These are phyloP conservation scores for Parthenolecanium corni DNA, from an alignment of 2,888 invertebrate species.

Conservation along the genomic window DNA sequence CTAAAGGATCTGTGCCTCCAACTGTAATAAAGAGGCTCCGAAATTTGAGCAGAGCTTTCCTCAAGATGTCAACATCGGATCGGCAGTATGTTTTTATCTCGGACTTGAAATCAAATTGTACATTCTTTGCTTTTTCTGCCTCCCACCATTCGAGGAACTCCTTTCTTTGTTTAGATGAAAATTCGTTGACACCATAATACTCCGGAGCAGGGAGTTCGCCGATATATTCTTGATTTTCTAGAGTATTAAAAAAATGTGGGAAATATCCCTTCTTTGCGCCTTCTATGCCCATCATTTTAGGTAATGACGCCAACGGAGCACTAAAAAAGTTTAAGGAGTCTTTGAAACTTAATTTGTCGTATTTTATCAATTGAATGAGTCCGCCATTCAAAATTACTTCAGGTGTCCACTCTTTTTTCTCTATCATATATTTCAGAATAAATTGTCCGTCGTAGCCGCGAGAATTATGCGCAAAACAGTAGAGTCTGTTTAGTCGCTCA, in stretches of 20 bases:
- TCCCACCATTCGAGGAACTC: too few relatives aligned
- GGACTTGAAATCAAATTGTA: too few relatives aligned
- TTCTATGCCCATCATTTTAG: neutral
- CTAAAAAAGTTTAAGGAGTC: neutral
- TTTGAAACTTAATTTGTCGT: neutral
- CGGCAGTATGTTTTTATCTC: too few relatives aligned
- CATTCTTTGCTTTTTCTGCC: too few relatives aligned
- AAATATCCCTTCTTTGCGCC: neutral
- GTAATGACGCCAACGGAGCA: neutral
- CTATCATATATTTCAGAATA: neutral
- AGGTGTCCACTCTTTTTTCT: neutral
- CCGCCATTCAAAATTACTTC: neutral
- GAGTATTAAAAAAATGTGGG: neutral
- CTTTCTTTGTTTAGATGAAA: too few relatives aligned
- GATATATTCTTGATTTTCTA: neutral
- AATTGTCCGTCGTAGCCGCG: neutral
- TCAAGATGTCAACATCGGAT: too few relatives aligned
- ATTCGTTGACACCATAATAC: too few relatives aligned
- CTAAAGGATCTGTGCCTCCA: too few relatives aligned
- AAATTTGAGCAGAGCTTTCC: too few relatives aligned
- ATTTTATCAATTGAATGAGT: neutral
- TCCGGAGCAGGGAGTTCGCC: neutral
- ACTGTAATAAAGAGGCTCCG: too few relatives aligned
- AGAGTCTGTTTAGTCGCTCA: too few relatives aligned
- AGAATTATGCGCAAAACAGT: neutral